These are phyloP conservation scores for Diorhabda sublineata DNA, from an alignment of 1,140 invertebrate genomes.

Conservation along the genomic window DNA sequence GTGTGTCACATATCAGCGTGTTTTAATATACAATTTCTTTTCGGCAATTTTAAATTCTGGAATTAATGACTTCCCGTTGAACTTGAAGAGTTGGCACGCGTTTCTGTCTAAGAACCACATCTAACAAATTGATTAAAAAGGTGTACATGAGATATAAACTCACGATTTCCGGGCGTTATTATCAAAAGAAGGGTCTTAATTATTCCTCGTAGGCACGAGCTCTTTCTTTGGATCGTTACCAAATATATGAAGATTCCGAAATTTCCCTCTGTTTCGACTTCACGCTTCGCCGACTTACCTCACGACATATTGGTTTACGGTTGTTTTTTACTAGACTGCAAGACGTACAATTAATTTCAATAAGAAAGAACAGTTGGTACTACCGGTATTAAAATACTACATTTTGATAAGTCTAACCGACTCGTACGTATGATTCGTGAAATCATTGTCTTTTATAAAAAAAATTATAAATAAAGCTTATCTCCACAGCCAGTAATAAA, in stretches of 20 bases:
- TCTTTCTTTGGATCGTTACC: background rate
- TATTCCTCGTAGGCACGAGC: constrained; percentile 2
- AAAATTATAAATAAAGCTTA: too few species aligned
- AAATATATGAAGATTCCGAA: background rate
- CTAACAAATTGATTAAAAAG: too few species aligned
- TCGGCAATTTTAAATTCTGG: too few species aligned
- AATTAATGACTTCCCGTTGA: background rate
- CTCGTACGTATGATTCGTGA: too few species aligned
- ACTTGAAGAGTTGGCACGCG: background rate
- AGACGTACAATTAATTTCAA: constrained; percentile 19
- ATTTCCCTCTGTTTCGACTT: constrained; percentile 3
- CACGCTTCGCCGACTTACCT: constrained; percentile 19
- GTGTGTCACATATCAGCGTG: too few species aligned
- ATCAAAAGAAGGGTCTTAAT: background rate
- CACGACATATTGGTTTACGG: constrained; percentile 33
- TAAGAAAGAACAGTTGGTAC: constrained; percentile 27
- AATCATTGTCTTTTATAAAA: too few species aligned
- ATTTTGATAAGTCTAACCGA: too few species aligned
- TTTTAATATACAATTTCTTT: too few species aligned
- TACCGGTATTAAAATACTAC: constrained; percentile 21
- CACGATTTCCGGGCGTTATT: background rate
- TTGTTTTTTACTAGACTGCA: constrained; percentile 14
- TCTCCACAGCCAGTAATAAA: too few species aligned
- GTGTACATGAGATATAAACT: background rate
- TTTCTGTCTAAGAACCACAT: background rate